phyloP scores from a whole-genome alignment of 1,140 invertebrate species.

The Heterodera carotae region DNA sequence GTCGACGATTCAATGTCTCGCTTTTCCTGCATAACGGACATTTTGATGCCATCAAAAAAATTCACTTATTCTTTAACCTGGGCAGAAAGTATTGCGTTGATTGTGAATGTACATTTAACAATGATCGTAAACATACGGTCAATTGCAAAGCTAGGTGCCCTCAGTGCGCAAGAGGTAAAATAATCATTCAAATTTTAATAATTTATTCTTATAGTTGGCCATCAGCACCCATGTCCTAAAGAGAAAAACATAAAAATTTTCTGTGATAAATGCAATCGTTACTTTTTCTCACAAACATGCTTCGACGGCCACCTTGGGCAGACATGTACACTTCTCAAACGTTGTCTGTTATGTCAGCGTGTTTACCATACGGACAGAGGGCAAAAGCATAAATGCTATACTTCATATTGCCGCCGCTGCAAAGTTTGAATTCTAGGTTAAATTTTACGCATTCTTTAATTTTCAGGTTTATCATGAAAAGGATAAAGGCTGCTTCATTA shows the following conservation, averaged over 20 bases:
- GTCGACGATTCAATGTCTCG: not conserved
- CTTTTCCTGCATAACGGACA: not conserved
- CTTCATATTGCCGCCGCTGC: not conserved
- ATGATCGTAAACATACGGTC: too few relatives aligned
- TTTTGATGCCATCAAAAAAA: not conserved
- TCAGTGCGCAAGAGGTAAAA: not conserved
- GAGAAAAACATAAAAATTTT: not conserved
- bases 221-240: not conserved
- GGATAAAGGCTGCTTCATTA: not conserved
- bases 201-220: not conserved
- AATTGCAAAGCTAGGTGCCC: not conserved
- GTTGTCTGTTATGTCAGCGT: not conserved
- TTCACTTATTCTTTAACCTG: not conserved
- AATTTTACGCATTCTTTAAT: too few relatives aligned
- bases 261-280: not conserved
- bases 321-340: not conserved
- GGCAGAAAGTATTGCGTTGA: too few relatives aligned
- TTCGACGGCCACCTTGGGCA: not conserved
- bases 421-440: too few relatives aligned
- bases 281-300: not conserved
- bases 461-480: not conserved
- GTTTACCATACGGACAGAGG: not conserved
- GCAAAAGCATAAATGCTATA: not conserved
- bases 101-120: too few relatives aligned
- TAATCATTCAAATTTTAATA: not conserved